Evolutionary conservation across 2,888 invertebrate genomes (phyloP).

Genomic region (Myathropa florea): DNA sequence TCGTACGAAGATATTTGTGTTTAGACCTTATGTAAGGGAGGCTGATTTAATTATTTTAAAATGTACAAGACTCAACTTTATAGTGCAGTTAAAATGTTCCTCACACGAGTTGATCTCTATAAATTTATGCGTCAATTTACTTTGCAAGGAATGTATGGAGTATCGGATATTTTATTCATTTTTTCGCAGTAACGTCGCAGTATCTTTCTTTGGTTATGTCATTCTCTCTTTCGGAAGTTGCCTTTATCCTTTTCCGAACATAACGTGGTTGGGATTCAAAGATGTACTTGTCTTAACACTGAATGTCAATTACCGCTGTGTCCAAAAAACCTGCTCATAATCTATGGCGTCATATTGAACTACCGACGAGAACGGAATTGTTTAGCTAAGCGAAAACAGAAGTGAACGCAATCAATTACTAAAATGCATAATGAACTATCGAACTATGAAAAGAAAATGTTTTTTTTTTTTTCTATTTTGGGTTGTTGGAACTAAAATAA

Average conservation of each 20-base stretch:
- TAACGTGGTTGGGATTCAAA: neutral
- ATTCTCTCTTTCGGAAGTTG: neutral
- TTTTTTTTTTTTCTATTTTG: no score
- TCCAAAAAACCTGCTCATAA: neutral
- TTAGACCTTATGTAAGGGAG: neutral
- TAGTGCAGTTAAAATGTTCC: neutral
- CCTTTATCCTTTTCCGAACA: neutral
- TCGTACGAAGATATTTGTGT: neutral
- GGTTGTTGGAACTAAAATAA: neutral
- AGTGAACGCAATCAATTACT: neutral
- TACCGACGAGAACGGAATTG: neutral
- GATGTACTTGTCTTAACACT: neutral
- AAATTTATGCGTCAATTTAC: neutral
- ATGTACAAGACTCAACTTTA: no score
- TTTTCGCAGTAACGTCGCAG: neutral
- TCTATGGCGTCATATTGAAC: neutral
- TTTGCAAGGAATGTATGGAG: neutral
- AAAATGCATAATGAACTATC: no score
- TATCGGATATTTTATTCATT: neutral
- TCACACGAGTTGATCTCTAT: neutral
- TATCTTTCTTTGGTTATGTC: neutral
- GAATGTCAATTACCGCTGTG: neutral
- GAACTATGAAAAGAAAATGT: no score
- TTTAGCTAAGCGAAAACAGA: neutral
- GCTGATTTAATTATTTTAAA: neutral